Base-by-base conservation (phyloP, 2,113 vertebrate species). In the Nothobranchius furzeri region DNA sequence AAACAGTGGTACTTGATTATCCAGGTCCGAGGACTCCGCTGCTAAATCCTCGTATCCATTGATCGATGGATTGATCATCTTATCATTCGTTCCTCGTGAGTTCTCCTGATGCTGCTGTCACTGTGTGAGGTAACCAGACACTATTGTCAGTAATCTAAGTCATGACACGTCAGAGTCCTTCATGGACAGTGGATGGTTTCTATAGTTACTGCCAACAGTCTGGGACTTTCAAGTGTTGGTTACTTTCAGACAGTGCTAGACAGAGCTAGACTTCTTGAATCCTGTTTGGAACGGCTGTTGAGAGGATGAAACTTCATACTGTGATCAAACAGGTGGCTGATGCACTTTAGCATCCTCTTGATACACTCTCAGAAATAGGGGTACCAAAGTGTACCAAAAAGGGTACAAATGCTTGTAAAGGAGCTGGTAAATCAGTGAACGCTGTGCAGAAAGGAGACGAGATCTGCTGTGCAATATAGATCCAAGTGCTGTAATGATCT, bases 161-260 rank as follows among this genome's bases (percentile, higher is more conserved):
- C 84, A 63, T 76, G 85, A 84, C 55, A 61, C 71, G 75, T 76
- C 77, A 36, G 60, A 61, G 73, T 77, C 71, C 73, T 57, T 63
- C 12, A 73, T 70, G 87, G 85, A 85, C 78, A 64, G 62, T 60
- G 78, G 68, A 68, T 65, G 52, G 88, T 91, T 83, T 66, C 88
- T 76, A 85, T 91, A 65, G 87, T 75, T 70, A 82, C 85, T 20
- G 14, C 75, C 82, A 87, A 83, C 87, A 85, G 77, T 85, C 85
- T 89, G 70, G 20, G 68, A 42, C 70, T 20, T 60, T 75, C 69
- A 78, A 79, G 81, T 81, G 63, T 78, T 80, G 60, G 76, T 70
- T 84, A 76, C 64, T 68, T 70, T 50, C 15, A 76, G 71, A 80
- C 78, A 82, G 58, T 78, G 70, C 56, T 66, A 37, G 75, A 75